A percentile compares a stretch with the other conserved stretches of the same genome.
Evolutionary conservation across 2,888 invertebrate genomes (phyloP).

Genomic region (Liopterus haemorrhoidalis): DNA sequence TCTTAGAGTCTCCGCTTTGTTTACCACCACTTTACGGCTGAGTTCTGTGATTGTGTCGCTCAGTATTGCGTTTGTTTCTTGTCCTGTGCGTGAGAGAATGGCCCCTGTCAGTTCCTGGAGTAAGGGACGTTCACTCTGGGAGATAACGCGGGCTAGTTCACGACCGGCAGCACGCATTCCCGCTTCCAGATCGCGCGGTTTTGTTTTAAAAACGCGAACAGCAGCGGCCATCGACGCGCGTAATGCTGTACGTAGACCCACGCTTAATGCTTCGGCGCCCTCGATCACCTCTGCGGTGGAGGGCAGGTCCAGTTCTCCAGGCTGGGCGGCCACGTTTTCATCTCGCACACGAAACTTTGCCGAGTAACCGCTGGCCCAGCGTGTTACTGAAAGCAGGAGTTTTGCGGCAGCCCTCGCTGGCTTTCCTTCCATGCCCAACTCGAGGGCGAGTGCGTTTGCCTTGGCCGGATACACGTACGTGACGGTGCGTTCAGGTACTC

Average conservation of each 20-base stretch:
- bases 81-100: conserved; percentile 39
- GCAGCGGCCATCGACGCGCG: conserved; percentile 44
- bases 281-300: conserved; percentile 36
- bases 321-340: conserved; percentile 38
- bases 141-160: conserved; percentile 39
- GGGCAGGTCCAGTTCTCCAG: conserved; percentile 28
- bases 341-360: conserved; percentile 43
- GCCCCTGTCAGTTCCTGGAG: conserved; percentile 35
- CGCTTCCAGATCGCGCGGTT: conserved; percentile 44
- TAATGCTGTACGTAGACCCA: conserved; percentile 41
- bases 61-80: conserved; percentile 42
- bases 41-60: conserved; percentile 41
- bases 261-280: conserved; percentile 38
- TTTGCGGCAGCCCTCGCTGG: conserved; percentile 43
- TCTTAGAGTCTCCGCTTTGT: conserved; percentile 59
- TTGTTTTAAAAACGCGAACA: conserved; percentile 43
- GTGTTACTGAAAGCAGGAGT: conserved; percentile 42
- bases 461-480: conserved; percentile 41
- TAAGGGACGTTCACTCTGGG: conserved; percentile 39
- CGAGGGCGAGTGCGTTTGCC: conserved; percentile 40
- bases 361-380: conserved; percentile 41
- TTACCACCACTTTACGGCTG: conserved; percentile 51
- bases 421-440: conserved; percentile 40
- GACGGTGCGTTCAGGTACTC: conserved; percentile 39
- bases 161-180: conserved; percentile 41